These are phyloP conservation scores for Neodon shergylaensis DNA, from an alignment of 2,113 vertebrate species.

Conservation along the genomic window DNA sequence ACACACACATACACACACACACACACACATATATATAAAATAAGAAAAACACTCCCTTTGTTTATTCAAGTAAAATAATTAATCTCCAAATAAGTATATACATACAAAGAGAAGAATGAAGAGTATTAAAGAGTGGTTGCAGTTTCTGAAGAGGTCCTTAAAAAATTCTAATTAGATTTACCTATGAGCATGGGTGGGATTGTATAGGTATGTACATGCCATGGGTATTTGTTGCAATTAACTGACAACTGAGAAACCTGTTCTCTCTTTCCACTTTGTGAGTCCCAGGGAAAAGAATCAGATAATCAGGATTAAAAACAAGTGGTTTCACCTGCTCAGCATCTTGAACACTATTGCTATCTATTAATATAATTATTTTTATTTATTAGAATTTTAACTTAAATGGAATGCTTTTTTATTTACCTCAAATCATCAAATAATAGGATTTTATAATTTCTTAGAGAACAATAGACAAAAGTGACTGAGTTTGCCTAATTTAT, in stretches of 20 bases:
- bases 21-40: no score
- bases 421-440: not conserved
- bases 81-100: no score
- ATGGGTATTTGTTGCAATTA: not conserved
- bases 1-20: no score
- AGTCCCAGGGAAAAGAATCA: not conserved
- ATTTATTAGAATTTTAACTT: not conserved
- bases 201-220: not conserved
- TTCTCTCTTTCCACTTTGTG: not conserved
- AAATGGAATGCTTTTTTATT: not conserved
- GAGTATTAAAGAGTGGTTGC: no score
- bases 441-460: not conserved
- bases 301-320: not conserved
- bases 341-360: not conserved
- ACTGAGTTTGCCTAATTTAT: not conserved
- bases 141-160: no score
- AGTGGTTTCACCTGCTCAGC: not conserved
- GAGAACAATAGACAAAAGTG: not conserved
- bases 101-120: no score
- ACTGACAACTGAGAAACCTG: not conserved
- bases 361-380: not conserved
- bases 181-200: no score
- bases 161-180: not conserved
- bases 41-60: no score
- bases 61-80: no score